Evolutionary conservation across 1,140 invertebrate species (phyloP), one percentile per base, ranked within the genome.

Genomic region (Atta texana): DNA sequence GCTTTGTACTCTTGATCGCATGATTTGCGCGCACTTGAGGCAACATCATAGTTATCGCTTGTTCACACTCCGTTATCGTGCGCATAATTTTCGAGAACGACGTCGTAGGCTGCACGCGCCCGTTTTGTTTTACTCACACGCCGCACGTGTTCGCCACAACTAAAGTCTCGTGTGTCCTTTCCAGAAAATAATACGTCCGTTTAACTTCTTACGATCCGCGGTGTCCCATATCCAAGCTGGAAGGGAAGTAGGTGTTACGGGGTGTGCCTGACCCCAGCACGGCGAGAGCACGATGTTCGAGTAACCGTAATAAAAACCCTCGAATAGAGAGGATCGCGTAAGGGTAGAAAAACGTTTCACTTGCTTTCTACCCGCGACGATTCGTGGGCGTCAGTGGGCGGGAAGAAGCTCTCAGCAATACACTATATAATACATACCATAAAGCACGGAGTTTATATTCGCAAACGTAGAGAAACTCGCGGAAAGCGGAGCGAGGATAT

Each of bases 241-340:
- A 88, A 90, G 89, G 91, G 91, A 92, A 92, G 90, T 92, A 90
- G 91, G 91, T 91, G 90, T 90, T 89, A 91, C 90, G 90, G 91
- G 91, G 91, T 92, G 91, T 92, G 90, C 86, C 91, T 64, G 63
- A 66, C 69, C 84, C 49, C 34, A 28, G 53, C 55, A 68, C 18
- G 44, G 53, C 55, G 68, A 74, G 87, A 74, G 82, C 82, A 59
- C 44, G 89, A 91, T 82, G 87, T 71, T 89, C 86, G 87, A 85
- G 44, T 74, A 86, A 72, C 66, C 72, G 78, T 78, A 88, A 91
- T 81, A 86, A 88, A 89, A 91, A 68, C 76, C 84, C 49, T 84
- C 71, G 57, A 78, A 51, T 85, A 51, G 74, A 86, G 44, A 21
- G 77, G 72, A 64, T 57, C 68, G 81, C 86, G 51, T 44, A 84